Base-by-base conservation (phyloP, 1,140 invertebrate species). In the Calephelis nemesis region DNA sequence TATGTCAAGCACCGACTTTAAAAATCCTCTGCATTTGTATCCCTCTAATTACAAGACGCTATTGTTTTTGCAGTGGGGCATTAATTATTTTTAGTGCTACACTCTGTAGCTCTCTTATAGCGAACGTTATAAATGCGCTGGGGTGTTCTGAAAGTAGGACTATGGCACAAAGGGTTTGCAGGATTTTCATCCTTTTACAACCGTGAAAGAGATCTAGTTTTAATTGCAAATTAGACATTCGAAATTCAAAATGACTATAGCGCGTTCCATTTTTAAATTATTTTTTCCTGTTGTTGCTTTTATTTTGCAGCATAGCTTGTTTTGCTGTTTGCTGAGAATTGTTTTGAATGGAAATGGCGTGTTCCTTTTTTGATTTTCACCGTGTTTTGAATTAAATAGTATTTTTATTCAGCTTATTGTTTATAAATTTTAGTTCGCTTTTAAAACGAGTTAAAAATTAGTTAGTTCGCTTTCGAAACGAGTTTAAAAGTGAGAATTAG, bases 11-110 rank as follows among this genome's bases (percentile, higher is more conserved):
- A 15, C 47, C 30, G 15, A 15, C 45, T 48, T 48, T 39, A 47
- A 48, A 64, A 49, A 48, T 30, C 42, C 63, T 48, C 52, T 50
- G 45, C 11, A 45, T 67, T 67, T 60, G 5, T 58, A 67, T 45
- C 50, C 65, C 50, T 67, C 65, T 54, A 67, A 67, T 67, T 60
- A 67, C 40, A 58, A 67, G 65, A 40, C 50, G 45, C 65, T 47
- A 58, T 67, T 67, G 52, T 67, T 45, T 63, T 58, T 60, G 11
- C 54, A 58, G 50, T 67, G 65, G 52, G 10, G 52, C 65, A 67
- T 67, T 67, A 67, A 67, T 67, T 67, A 67, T 67, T 67, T 58
- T 67, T 67, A 67, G 65, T 67, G 65, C 65, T 67, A 54, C 65
- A 15, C 19, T 60, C 54, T 60, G 54, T 60, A 60, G 54, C 54